A percentile compares a stretch with the other conserved stretches of the same genome.
Evolutionary conservation across 2,113 vertebrate species (phyloP).

Genomic region (Pipa parva): DNA sequence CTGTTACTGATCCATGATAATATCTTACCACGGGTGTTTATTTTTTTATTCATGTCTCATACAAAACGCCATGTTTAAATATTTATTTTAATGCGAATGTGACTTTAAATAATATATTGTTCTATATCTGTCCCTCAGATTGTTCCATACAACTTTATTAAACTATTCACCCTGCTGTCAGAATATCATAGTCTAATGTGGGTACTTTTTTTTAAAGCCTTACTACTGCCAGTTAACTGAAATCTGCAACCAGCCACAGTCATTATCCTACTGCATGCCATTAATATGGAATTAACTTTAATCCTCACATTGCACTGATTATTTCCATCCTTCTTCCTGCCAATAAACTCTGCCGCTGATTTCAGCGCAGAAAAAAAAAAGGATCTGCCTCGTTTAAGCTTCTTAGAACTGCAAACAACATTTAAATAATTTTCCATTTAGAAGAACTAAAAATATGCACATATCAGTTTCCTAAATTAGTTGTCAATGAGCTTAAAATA

Average conservation of each 20-base stretch:
- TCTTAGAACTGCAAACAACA: conserved; percentile 42
- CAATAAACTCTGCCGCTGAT: conserved; percentile 53
- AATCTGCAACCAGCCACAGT: conserved; percentile 25
- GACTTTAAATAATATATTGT: background rate
- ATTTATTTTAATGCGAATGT: background rate
- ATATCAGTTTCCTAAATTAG: conserved; percentile 29
- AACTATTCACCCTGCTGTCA: conserved; percentile 4
- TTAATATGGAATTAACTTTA: conserved; percentile 41
- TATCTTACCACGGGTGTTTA: background rate
- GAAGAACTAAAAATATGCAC: conserved; percentile 20
- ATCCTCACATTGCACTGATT: conserved; percentile 39
- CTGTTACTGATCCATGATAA: background rate
- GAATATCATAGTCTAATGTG: background rate
- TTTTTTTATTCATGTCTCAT: background rate
- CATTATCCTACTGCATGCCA: conserved; percentile 29
- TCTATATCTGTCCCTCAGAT: background rate
- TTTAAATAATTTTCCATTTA: conserved; percentile 39
- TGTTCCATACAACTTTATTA: background rate
- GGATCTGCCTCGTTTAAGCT: conserved; percentile 41
- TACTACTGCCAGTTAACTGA: conserved; percentile 19
- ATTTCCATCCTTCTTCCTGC: conserved; percentile 32
- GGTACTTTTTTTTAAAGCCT: conserved; percentile 12
- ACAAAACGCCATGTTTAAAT: background rate
- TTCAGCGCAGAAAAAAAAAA: conserved; percentile 51
- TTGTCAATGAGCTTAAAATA: conserved; percentile 25